phyloP scores from a whole-genome alignment of 2,888 invertebrate species.

The Petrolisthes cinctipes region DNA sequence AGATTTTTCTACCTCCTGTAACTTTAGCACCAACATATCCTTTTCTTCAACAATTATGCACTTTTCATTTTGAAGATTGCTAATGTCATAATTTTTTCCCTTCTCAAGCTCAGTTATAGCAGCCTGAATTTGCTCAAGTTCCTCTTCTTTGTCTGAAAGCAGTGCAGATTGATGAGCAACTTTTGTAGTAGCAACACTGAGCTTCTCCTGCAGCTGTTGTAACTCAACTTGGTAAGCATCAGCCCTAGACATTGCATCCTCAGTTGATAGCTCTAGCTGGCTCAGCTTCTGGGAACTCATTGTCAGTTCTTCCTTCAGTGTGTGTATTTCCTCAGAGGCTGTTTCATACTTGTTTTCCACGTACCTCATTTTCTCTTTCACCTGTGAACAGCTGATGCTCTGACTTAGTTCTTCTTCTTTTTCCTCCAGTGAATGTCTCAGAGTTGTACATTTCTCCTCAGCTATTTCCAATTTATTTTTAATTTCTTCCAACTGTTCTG shows the following conservation, averaged over 20 bases:
- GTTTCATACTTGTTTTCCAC: conserved; percentile 3
- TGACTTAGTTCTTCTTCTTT: conserved; percentile 9
- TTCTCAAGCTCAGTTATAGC: background rate
- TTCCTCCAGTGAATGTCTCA: conserved; percentile 22
- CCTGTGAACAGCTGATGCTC: background rate
- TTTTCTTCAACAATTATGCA: conserved; percentile 3
- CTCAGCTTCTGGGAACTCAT: conserved; percentile 17
- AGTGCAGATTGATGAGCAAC: background rate
- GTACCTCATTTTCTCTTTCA: background rate
- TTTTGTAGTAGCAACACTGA: background rate
- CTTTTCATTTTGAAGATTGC: background rate
- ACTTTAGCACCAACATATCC: background rate
- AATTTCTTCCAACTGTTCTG: background rate
- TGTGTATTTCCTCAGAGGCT: conserved; percentile 3
- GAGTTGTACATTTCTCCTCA: background rate
- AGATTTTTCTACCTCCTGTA: background rate
- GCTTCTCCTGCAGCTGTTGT: conserved; percentile 6
- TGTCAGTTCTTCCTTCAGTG: conserved; percentile 8
- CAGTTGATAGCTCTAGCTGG: conserved; percentile 17
- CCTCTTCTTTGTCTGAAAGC: conserved; percentile 13
- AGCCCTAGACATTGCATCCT: conserved; percentile 8
- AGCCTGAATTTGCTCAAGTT: background rate
- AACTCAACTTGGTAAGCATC: background rate
- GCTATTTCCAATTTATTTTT: background rate
- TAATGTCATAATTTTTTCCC: background rate